Base-by-base conservation (phyloP, 2,113 vertebrate genomes). In the Pogonocichla stellata region DNA sequence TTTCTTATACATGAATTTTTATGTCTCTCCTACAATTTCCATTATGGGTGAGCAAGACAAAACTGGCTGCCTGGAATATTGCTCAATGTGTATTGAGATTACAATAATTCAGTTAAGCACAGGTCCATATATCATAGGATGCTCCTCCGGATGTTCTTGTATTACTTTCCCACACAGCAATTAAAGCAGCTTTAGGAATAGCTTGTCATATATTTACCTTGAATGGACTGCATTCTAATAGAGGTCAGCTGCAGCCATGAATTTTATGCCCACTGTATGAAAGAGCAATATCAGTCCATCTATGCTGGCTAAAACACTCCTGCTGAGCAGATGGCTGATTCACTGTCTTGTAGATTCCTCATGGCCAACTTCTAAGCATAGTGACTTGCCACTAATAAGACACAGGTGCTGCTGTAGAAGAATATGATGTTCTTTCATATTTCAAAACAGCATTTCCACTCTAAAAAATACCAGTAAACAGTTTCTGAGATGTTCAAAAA, bases 351-450 rank as follows among this genome's bases (percentile, higher is more conserved):
- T 28, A 88, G 86, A 79, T 81, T 90, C 88, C 50, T 88, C 90
- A 61, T 57, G 92, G 82, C 72, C 95, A 96, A 80, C 72, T 90
- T 93, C 84, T 62, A 75, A 93, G 80, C 92, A 14, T 4, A 93
- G 80, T 43, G 69, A 90, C 80, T 96, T 89, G 57, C 86, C 65
- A 54, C 88, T 96, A 93, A 72, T 84, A 94, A 96, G 88, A 86
- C 82, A 91, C 72, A 93, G 92, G 72, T 62, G 56, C 56, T 48
- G 75, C 83, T 96, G 75, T 61, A 84, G 80, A 90, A 83, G 90
- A 94, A 93, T 86, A 92, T 42, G 56, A 75, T 93, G 93, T 92
- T 88, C 88, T 90, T 90, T 88, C 20, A 0, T 90, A 92, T 92
- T 93, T 93, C 82, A 88, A 86, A 96, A 71, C 67, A 92, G 61